Evolutionary conservation across 53 echinoderm and acorn worm genomes (phyloP).

Genomic region (Hippasteria phrygiana): DNA sequence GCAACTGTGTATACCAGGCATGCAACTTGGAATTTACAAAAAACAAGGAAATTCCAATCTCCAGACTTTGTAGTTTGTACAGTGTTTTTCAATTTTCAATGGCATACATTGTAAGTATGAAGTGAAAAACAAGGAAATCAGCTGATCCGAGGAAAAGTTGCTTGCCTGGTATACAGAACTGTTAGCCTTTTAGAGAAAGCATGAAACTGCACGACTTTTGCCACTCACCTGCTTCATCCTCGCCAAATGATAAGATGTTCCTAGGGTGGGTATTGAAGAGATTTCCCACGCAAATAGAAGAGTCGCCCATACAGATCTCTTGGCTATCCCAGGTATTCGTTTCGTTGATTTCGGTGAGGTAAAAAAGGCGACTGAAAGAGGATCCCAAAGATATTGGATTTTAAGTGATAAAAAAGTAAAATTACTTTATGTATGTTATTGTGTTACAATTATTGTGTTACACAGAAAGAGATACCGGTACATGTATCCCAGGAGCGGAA

Average conservation of each 20-base stretch:
- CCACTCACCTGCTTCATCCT: constrained; percentile 91
- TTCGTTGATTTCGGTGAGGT: constrained; percentile 68
- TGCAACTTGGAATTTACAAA: too few relatives aligned
- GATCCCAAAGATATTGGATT: not conserved
- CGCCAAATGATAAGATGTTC: constrained; percentile 95
- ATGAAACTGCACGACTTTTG: not conserved
- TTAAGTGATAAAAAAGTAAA: too few relatives aligned
- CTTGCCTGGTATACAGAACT: not conserved
- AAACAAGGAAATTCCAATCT: too few relatives aligned
- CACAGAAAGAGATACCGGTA: too few relatives aligned
- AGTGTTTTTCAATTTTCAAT: too few relatives aligned
- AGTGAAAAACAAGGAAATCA: too few relatives aligned
- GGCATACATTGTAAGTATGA: too few relatives aligned
- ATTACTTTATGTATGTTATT: too few relatives aligned
- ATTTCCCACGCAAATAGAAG: constrained; percentile 75
- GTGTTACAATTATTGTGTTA: too few relatives aligned
- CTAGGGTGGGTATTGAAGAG: constrained; percentile 76
- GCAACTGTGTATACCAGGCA: too few relatives aligned
- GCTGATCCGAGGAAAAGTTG: not conserved
- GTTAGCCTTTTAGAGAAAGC: not conserved
- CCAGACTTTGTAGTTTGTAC: too few relatives aligned
- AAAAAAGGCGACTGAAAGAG: constrained; percentile 75
- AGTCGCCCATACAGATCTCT: constrained; percentile 90
- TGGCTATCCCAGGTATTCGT: constrained; percentile 68
- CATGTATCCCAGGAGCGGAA: too few relatives aligned